These are phyloP conservation scores for Dolichopus griseipennis DNA, from an alignment of 2,888 invertebrate genomes.

Conservation along the genomic window DNA sequence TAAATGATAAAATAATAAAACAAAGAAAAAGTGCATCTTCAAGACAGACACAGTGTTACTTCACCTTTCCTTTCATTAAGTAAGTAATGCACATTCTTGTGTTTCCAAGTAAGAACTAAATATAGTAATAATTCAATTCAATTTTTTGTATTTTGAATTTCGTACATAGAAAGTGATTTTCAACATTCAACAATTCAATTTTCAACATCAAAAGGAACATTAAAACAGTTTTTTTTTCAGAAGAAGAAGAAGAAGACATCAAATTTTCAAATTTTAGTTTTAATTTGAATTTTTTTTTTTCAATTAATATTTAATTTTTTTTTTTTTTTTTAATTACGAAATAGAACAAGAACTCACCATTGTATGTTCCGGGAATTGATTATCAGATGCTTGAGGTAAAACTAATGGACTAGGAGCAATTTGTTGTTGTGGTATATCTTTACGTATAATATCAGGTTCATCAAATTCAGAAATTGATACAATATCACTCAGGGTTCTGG, in stretches of 20 bases:
- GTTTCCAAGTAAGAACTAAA: background rate
- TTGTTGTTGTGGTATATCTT: conserved; percentile 34
- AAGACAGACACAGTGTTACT: background rate
- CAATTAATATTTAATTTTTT: background rate
- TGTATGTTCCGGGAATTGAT: conserved; percentile 31
- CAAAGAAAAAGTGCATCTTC: background rate
- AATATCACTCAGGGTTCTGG: conserved; percentile 62
- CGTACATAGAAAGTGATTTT: no score
- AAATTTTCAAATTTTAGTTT: background rate
- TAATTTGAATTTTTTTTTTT: background rate
- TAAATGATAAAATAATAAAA: background rate
- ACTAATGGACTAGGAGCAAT: conserved; percentile 29
- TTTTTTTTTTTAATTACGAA: background rate
- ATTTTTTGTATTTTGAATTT: no score
- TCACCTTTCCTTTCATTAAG: background rate
- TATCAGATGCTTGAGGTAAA: conserved; percentile 27
- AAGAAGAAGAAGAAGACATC: background rate
- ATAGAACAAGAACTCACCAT: conserved; percentile 28
- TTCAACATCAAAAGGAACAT: no score
- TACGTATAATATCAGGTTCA: conserved; percentile 54
- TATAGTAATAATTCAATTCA: background rate
- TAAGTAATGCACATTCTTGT: conserved; percentile 1
- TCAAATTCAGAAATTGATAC: conserved; percentile 65
- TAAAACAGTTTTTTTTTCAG: no score
- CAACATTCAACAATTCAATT: no score